Evolutionary conservation across 2,888 invertebrate genomes (phyloP).

Genomic region (Eurytoma californica): DNA sequence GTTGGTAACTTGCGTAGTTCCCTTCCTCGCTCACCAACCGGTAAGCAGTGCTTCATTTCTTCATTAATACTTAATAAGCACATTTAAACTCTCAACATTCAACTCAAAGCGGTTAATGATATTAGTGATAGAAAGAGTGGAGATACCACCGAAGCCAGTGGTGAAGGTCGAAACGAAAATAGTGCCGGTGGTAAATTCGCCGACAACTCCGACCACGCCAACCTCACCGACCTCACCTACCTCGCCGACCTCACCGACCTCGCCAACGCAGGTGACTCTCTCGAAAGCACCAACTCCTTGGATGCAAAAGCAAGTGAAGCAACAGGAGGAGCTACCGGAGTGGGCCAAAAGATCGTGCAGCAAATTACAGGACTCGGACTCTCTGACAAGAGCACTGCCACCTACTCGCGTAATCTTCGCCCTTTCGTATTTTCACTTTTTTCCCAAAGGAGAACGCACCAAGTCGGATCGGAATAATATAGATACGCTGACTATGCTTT

Average conservation of each 20-base stretch:
- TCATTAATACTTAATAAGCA: too few relatives aligned
- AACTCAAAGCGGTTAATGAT: neutral
- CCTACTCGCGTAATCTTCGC: conserved; percentile 63
- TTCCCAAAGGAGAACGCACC: too few relatives aligned
- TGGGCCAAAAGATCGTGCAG: conserved; percentile 74
- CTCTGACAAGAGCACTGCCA: too few relatives aligned
- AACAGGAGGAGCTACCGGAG: conserved; percentile 75
- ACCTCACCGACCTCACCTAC: conserved; percentile 69
- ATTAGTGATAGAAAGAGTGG: conserved; percentile 58
- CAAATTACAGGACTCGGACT: conserved; percentile 60
- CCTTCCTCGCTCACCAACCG: conserved; percentile 56
- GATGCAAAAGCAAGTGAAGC: conserved; percentile 74
- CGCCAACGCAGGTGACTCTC: conserved; percentile 74
- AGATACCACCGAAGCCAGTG: conserved; percentile 58
- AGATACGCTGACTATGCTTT: too few relatives aligned
- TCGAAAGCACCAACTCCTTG: conserved; percentile 80
- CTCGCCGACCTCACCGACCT: conserved; percentile 68
- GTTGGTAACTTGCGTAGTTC: conserved; percentile 56
- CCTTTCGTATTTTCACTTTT: neutral
- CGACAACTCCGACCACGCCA: conserved; percentile 67
- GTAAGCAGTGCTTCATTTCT: conserved; percentile 43
- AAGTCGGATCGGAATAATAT: too few relatives aligned
- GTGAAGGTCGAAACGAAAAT: conserved; percentile 66
- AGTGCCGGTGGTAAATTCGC: conserved; percentile 55
- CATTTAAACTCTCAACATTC: too few relatives aligned